Evolutionary conservation across 2,113 vertebrate genomes (phyloP), one percentile per base, ranked within the genome.

Genomic region (Nannobrachium achirus): DNA sequence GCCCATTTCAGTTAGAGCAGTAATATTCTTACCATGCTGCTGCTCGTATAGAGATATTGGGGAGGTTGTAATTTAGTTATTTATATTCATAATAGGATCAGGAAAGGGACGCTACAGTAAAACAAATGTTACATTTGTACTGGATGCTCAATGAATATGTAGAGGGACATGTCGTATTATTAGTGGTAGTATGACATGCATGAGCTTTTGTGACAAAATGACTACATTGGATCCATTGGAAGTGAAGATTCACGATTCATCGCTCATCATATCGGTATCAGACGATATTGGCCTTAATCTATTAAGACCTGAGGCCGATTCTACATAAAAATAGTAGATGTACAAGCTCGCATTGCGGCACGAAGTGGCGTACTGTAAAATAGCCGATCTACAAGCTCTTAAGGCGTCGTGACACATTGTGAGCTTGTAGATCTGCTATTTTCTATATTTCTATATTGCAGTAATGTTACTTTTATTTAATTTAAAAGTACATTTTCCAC

Each of bases 1-100:
- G 33, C 33, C 69, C 73, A 66, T 79, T 84, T 79, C 63, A 66
- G 72, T 66, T 33, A 52, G n/a, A n/a, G n/a, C 69, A 62, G 50
- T 66, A 18, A 56, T n/a, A n/a, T 46, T 66, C 76, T 56, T 57
- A 46, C 42, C 6, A 33, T 33, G 66, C 83, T 82, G 76, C 70
- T 66, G 20, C 38, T 7, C n/a, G n/a, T n/a, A n/a, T n/a, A 10
- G 76, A 76, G 82, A 80, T 85, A 84, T 33, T 45, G 2, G 10
- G n/a, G 25, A 33, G 25, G 25, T 5, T 33, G 25, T 33, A 19
- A 56, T 66, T 56, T 33, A 55, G 55, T 60, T 33, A 3, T 33
- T 71, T 50, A 48, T 39, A 40, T 58, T 74, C 46, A 57, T 20
- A 66, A 66, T 1, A 66, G 45, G 67, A 53, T 25, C 55, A 51